Percentiles rank a stretch among this genome's conserved stretches.
These are phyloP conservation scores for Neostethus bicornis DNA, from an alignment of 2,797 vertebrate genomes.

Conservation along the genomic window DNA sequence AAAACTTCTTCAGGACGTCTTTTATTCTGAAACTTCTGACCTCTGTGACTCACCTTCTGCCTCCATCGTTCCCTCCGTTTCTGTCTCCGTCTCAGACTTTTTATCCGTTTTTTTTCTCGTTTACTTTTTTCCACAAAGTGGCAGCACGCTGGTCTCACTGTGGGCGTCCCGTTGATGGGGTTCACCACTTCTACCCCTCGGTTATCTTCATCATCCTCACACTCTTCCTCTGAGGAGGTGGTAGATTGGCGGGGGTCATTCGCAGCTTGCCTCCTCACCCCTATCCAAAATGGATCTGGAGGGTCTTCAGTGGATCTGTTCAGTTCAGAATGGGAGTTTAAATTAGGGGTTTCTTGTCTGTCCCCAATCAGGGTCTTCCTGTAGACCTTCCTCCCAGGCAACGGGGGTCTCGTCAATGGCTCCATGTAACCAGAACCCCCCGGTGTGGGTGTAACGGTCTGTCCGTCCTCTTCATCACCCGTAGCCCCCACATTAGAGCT, in stretches of 20 bases:
- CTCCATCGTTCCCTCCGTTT: conserved; percentile 82
- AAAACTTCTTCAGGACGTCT: no score
- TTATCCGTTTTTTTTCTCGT: conserved; percentile 85
- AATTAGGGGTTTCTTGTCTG: conserved; percentile 48
- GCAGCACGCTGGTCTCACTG: conserved; percentile 41
- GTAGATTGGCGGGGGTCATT: conserved; percentile 36
- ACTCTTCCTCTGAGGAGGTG: conserved; percentile 49
- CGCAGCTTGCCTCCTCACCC: conserved; percentile 39
- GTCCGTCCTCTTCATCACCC: conserved; percentile 42
- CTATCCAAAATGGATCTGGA: conserved; percentile 55
- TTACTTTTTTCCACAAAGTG: conserved; percentile 74
- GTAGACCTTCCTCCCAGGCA: conserved; percentile 69
- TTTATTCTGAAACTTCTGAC: no score
- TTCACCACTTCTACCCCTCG: conserved; percentile 47
- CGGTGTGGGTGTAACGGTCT: conserved; percentile 48
- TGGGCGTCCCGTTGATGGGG: no score
- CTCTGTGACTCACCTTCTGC: conserved; percentile 75
- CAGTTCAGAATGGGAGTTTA: conserved; percentile 13
- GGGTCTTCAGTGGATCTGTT: conserved; percentile 32
- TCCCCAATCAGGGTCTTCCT: conserved; percentile 81
- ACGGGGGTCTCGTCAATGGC: conserved; percentile 55
- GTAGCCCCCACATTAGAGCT: conserved; percentile 48
- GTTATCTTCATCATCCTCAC: conserved; percentile 39
- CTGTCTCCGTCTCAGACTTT: conserved; percentile 85
- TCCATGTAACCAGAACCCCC: conserved; percentile 55